Conservation (phyloP, 2,888 invertebrate genomes). For the Congeria kusceri region DNA sequence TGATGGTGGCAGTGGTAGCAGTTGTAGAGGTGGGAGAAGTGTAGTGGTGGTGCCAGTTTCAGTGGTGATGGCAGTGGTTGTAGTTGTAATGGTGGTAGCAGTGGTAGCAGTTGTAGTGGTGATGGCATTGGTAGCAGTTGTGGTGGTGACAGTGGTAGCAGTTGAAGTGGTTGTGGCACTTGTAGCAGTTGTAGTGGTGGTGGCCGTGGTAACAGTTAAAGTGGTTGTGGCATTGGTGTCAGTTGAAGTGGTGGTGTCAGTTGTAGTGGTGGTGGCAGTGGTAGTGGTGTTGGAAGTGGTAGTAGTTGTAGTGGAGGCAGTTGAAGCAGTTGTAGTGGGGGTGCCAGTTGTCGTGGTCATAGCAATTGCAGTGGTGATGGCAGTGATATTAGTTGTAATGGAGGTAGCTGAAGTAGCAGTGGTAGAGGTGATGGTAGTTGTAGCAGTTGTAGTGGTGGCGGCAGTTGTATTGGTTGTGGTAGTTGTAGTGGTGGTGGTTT, state of each 20-base stretch:
- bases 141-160: neutral
- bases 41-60: too few relatives aligned
- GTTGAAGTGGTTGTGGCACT: neutral
- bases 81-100: too few relatives aligned
- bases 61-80: too few relatives aligned
- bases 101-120: too few relatives aligned
- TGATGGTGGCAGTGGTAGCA: too few relatives aligned
- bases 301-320: too few relatives aligned
- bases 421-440: constrained; percentile 26
- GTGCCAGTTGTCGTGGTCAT: constrained; percentile 26
- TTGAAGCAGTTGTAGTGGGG: too few relatives aligned
- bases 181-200: neutral
- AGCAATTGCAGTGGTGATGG: constrained; percentile 19
- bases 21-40: too few relatives aligned
- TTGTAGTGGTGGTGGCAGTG: constrained; percentile 22
- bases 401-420: too few relatives aligned
- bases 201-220: neutral
- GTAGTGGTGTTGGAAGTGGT: constrained; percentile 22
- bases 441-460: constrained; percentile 36
- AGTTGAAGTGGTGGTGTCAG: constrained; percentile 16
- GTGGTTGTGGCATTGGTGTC: constrained; percentile 19
- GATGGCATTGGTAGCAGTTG: neutral
- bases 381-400: constrained; percentile 24
- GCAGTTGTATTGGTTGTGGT: constrained; percentile 20
- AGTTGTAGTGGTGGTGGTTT: constrained; percentile 20